Evolutionary conservation across 1,140 invertebrate species (phyloP).

Genomic region (Penaeus japonicus): DNA sequence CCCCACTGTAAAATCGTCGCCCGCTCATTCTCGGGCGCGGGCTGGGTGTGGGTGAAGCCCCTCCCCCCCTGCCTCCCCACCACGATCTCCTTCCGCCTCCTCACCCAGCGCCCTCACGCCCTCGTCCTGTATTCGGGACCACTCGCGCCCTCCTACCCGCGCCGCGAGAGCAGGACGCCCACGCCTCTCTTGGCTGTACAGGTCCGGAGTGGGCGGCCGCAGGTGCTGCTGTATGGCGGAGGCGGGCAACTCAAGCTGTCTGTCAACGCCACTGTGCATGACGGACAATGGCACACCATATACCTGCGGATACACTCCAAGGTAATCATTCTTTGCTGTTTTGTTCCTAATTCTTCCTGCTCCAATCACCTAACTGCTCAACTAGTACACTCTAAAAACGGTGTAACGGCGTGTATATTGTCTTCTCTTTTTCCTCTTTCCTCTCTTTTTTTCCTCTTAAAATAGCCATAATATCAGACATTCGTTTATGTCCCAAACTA

Average conservation of each 20-base stretch:
- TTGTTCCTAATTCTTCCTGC: no score
- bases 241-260: slow-evolving; percentile 9
- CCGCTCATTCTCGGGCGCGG: slow-evolving; percentile 25
- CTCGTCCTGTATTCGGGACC: slow-evolving; percentile 30
- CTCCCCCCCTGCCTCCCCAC: slow-evolving; percentile 14
- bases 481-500: no score
- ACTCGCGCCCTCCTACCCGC: background rate
- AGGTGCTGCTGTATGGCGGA: slow-evolving; percentile 25
- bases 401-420: no score
- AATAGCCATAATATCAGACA: no score
- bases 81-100: slow-evolving; percentile 21
- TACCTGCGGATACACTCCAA: background rate
- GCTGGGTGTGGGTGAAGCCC: slow-evolving; percentile 29
- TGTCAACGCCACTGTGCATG: background rate
- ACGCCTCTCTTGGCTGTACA: slow-evolving; percentile 38
- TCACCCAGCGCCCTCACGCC: slow-evolving; percentile 17
- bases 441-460: no score
- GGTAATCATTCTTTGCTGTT: no score
- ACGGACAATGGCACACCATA: slow-evolving; percentile 28
- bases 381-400: no score
- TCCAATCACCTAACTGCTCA: no score
- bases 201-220: slow-evolving; percentile 9
- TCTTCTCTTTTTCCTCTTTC: no score
- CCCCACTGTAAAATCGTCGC: slow-evolving; percentile 35
- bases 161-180: background rate